Evolutionary conservation across 2,888 invertebrate genomes (phyloP).

Genomic region (Opisthograptis luteolata): DNA sequence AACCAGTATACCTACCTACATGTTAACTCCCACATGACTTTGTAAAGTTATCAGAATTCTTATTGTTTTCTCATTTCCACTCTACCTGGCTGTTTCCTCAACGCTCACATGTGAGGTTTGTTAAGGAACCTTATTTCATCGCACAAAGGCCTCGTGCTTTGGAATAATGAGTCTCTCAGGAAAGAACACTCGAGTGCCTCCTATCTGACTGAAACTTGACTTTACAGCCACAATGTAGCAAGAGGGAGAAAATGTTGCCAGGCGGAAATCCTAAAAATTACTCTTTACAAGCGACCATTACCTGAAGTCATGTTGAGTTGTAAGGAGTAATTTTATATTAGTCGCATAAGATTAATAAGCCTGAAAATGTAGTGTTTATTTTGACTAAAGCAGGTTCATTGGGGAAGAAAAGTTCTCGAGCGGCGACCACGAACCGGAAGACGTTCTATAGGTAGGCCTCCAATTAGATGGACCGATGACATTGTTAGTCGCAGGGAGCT

Average conservation of each 20-base stretch:
- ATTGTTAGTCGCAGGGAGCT: too few species aligned
- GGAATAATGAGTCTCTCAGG: constrained; percentile 78
- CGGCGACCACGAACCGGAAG: too few species aligned
- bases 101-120: constrained; percentile 66
- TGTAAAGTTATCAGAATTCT: too few species aligned
- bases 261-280: too few species aligned
- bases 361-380: neutral
- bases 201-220: constrained; percentile 75
- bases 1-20: too few species aligned
- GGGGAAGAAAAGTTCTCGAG: too few species aligned
- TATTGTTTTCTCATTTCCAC: neutral
- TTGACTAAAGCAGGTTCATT: too few species aligned
- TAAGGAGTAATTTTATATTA: neutral
- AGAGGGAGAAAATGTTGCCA: constrained; percentile 41
- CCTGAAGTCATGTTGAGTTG: constrained; percentile 20
- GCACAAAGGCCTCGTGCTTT: constrained; percentile 79
- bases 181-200: constrained; percentile 67
- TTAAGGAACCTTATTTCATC: constrained; percentile 81
- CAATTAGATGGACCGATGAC: too few species aligned
- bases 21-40: too few species aligned
- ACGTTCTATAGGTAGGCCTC: too few species aligned
- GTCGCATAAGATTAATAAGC: neutral
- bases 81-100: constrained; percentile 3
- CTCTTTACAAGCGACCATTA: too few species aligned
- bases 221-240: constrained; percentile 56